A percentile compares a stretch with the other conserved stretches of the same genome.
phyloP scores from a whole-genome alignment of 2,888 invertebrate species.

The Stenurella melanura region DNA sequence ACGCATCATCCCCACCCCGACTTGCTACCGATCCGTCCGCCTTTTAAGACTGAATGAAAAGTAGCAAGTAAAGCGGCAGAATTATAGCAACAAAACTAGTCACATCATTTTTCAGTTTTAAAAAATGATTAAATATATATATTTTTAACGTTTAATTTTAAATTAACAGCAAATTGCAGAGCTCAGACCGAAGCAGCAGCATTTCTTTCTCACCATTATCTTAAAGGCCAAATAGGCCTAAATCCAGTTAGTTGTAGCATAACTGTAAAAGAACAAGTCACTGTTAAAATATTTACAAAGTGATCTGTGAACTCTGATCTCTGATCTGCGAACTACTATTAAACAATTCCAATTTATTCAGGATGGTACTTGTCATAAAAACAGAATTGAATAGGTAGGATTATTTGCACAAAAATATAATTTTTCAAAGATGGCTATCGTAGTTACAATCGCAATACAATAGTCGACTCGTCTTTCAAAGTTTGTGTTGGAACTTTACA shows the following conservation, averaged over 20 bases:
- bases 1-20: no score
- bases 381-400: background rate
- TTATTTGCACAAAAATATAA: background rate
- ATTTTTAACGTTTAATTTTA: no score
- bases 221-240: no score
- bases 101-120: no score
- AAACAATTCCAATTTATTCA: conserved; percentile 7
- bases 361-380: background rate
- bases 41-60: no score
- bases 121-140: no score
- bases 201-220: no score
- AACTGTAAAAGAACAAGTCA: background rate
- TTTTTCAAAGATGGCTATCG: background rate
- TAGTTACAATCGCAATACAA: background rate
- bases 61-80: no score
- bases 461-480: background rate
- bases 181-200: no score
- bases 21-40: no score
- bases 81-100: no score
- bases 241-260: background rate
- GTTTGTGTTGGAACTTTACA: background rate
- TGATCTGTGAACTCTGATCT: conserved; percentile 1
- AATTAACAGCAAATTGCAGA: no score
- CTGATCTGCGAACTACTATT: background rate
- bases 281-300: background rate